phyloP scores from a whole-genome alignment of 2,113 vertebrate species.

The Mesitornis unicolor region DNA sequence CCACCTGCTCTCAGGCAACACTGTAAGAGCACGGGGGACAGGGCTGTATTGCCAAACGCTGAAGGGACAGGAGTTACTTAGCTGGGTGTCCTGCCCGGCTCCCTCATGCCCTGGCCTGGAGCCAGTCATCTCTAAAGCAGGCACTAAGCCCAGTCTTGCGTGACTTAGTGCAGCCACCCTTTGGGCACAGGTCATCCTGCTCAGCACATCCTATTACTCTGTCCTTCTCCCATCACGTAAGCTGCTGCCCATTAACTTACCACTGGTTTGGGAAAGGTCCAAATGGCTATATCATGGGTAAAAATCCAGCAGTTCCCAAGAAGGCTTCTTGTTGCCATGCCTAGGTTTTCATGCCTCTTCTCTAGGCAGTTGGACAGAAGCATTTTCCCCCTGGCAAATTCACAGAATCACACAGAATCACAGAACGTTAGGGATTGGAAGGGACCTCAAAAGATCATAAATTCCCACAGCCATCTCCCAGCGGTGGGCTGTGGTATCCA shows the following conservation, averaged over 20 bases:
- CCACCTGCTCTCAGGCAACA: neutral
- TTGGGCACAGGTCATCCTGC: neutral
- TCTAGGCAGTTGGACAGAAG: neutral
- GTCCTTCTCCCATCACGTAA: neutral
- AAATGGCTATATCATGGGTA: neutral
- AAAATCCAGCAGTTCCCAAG: neutral
- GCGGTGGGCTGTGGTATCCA: neutral
- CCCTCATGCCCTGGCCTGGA: neutral
- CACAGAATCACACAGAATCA: too few species aligned
- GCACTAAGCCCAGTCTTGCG: neutral
- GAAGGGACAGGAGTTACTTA: neutral
- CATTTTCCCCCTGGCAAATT: neutral
- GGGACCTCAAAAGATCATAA: too few species aligned
- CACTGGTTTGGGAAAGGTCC: neutral
- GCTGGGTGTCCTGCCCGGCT: neutral
- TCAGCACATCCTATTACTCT: neutral
- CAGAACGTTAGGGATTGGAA: too few species aligned
- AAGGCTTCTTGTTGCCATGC: neutral
- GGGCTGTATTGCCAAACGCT: neutral
- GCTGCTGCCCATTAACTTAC: neutral
- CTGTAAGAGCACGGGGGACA: rapidly evolving
- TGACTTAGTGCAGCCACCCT: neutral
- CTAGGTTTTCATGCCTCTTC: neutral
- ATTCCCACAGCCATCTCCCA: neutral
- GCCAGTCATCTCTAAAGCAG: neutral